Conservation (phyloP, 30 jellyfish, hydroid and myxozoan genomes). For the Phacellophora camtschatica region DNA sequence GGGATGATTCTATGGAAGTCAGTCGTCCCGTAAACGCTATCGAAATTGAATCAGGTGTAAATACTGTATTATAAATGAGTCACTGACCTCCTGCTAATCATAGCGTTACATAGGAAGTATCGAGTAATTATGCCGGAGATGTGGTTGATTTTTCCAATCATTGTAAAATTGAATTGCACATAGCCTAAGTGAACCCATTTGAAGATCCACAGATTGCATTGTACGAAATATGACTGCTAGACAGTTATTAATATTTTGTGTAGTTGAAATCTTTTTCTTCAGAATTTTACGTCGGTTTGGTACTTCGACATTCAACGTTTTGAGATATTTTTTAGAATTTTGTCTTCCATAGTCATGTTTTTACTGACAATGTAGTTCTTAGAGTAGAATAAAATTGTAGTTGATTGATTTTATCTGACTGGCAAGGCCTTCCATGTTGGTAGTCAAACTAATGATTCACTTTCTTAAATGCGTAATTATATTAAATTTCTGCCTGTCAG, state of each 20-base stretch:
- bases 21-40: too few species aligned
- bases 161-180: too few species aligned
- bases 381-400: neutral
- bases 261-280: neutral
- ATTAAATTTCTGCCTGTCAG: too few species aligned
- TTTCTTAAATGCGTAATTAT: too few species aligned
- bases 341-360: neutral
- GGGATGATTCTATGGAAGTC: too few species aligned
- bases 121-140: too few species aligned
- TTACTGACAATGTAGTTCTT: neutral
- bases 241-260: slow-evolving; percentile 27
- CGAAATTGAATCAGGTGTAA: too few species aligned
- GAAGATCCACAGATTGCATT: neutral
- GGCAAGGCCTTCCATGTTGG: neutral
- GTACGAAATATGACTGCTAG: slow-evolving; percentile 19
- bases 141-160: too few species aligned
- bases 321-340: slow-evolving; percentile 26
- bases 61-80: neutral
- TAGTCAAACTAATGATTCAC: too few species aligned
- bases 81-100: neutral
- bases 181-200: neutral
- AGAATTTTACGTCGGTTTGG: slow-evolving; percentile 3
- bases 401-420: neutral
- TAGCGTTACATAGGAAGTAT: neutral
- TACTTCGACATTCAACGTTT: neutral